Evolutionary conservation across 2,888 invertebrate genomes (phyloP).

Genomic region (Thumatha senex): DNA sequence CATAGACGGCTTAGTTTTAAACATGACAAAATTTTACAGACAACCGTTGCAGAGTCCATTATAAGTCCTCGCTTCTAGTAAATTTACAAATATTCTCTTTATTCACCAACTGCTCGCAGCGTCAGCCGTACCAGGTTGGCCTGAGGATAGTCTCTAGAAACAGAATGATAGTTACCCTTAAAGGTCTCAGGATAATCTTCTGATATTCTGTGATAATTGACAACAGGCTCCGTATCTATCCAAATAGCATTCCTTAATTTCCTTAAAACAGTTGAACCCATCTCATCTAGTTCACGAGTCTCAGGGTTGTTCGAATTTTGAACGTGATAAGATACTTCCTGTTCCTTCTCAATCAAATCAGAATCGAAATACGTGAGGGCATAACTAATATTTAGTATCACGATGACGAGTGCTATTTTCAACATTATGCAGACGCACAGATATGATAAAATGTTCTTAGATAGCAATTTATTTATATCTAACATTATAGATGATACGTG

Average conservation of each 20-base stretch:
- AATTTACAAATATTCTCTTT: neutral
- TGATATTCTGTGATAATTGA: slow-evolving; percentile 41
- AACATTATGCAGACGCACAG: slow-evolving; percentile 14
- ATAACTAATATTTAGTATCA: slow-evolving; percentile 1
- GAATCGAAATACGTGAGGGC: neutral
- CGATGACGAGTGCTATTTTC: slow-evolving; percentile 16
- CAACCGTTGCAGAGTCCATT: too few relatives aligned
- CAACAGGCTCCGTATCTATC: slow-evolving; percentile 16
- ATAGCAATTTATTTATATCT: slow-evolving; percentile 10
- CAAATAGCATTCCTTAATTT: slow-evolving; percentile 24
- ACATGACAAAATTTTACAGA: too few relatives aligned
- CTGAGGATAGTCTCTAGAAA: slow-evolving; percentile 45
- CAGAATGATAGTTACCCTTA: slow-evolving; percentile 35
- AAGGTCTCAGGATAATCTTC: slow-evolving; percentile 40
- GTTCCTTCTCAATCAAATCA: neutral
- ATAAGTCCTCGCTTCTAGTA: too few relatives aligned
- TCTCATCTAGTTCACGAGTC: neutral
- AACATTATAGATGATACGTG: neutral
- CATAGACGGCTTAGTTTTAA: neutral
- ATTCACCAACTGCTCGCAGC: neutral
- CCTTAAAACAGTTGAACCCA: slow-evolving; percentile 13
- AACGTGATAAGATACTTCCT: neutral
- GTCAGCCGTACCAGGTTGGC: slow-evolving; percentile 30
- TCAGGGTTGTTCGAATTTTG: neutral
- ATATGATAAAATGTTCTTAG: neutral